Evolutionary conservation across 1,140 invertebrate species (phyloP).

Genomic region (Papilio polyxenes): DNA sequence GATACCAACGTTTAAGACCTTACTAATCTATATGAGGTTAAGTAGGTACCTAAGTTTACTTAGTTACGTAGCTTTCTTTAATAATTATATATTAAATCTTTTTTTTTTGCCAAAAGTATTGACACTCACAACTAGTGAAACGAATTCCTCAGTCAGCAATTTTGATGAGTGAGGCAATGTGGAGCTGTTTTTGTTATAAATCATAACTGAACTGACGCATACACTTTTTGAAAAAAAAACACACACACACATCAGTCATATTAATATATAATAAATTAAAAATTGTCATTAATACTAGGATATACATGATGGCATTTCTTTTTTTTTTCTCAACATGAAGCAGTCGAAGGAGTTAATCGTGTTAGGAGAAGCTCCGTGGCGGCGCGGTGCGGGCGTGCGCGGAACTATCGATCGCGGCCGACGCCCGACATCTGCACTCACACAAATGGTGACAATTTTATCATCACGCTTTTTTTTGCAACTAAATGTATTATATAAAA

Average conservation of each 20-base stretch:
- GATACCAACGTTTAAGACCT: neutral
- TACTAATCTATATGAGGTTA: no score
- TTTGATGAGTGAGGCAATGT: no score
- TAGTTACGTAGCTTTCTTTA: no score
- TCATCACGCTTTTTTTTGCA: neutral
- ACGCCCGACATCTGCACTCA: conserved; percentile 47
- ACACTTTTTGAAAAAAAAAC: neutral
- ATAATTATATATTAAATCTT: no score
- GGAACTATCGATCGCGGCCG: conserved; percentile 69
- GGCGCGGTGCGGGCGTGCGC: conserved; percentile 57
- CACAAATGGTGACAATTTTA: conserved; percentile 55
- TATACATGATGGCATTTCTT: conserved; percentile 10
- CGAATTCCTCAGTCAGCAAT: no score
- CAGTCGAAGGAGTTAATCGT: conserved; percentile 32
- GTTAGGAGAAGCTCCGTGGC: conserved; percentile 23
- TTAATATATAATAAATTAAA: neutral
- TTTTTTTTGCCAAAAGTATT: no score
- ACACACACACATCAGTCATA: neutral
- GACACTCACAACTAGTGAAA: no score
- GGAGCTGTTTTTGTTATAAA: no score
- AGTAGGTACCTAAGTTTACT: no score
- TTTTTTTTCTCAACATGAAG: conserved; percentile 16
- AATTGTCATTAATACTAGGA: neutral
- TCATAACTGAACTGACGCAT: neutral
- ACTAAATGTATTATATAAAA: neutral